phyloP scores from a whole-genome alignment of 2,113 vertebrate genomes.

The mouse (Mus musculus) region DNA sequence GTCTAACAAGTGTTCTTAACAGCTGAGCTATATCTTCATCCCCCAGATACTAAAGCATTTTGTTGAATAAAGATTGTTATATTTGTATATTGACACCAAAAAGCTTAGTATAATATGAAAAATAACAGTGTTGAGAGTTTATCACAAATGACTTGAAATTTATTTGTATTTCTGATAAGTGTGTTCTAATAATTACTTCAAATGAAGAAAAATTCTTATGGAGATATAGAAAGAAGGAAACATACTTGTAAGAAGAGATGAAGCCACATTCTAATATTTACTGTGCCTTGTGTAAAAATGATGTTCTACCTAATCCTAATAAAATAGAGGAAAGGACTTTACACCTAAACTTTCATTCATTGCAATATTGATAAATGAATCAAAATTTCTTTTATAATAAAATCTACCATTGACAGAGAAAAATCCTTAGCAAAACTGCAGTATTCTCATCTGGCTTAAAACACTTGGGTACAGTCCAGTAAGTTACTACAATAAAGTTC shows the following conservation, averaged over 20 bases:
- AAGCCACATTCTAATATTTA: background rate
- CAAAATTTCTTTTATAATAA: background rate
- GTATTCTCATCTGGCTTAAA: background rate
- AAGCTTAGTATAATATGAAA: background rate
- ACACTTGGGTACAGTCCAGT: background rate
- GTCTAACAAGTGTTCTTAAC: too few relatives aligned
- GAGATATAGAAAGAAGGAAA: background rate
- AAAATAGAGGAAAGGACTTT: background rate
- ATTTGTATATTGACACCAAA: too few relatives aligned
- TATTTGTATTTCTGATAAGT: background rate
- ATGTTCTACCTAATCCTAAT: background rate
- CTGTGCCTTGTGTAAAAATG: background rate
- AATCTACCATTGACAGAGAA: background rate
- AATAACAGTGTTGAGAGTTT: background rate
- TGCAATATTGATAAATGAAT: background rate
- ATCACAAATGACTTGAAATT: background rate
- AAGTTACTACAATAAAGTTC: background rate
- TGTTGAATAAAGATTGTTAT: too few relatives aligned
- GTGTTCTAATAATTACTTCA: background rate
- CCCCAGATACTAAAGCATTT: too few relatives aligned
- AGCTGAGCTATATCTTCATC: too few relatives aligned
- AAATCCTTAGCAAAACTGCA: background rate
- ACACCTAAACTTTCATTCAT: background rate
- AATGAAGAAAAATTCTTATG: background rate
- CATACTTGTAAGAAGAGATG: background rate